phyloP scores from a whole-genome alignment of 2,888 invertebrate genomes.

The Chloromyia formosa region DNA sequence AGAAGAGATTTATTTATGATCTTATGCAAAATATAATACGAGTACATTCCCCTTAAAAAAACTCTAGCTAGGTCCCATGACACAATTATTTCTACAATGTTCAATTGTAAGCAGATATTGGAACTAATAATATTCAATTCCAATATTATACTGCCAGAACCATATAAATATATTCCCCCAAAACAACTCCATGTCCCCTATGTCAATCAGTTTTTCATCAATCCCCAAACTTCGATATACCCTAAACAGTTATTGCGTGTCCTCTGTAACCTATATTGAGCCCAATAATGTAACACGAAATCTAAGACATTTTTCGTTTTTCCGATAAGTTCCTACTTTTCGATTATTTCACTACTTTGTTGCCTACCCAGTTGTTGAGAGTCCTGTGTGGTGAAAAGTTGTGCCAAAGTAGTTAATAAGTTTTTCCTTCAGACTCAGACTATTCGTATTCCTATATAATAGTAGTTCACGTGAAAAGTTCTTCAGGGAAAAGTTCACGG shows the following conservation, averaged over 20 bases:
- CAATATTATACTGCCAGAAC: too few relatives aligned
- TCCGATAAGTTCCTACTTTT: background rate
- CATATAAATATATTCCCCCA: too few relatives aligned
- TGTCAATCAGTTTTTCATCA: too few relatives aligned
- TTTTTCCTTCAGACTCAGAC: background rate
- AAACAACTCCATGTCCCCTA: too few relatives aligned
- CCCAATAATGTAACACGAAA: background rate
- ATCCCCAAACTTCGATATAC: background rate
- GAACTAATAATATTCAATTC: too few relatives aligned
- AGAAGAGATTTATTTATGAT: too few relatives aligned
- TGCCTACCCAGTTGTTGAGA: slow-evolving; percentile 41
- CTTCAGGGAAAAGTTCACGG: background rate
- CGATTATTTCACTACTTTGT: slow-evolving; percentile 4
- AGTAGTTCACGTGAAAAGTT: background rate
- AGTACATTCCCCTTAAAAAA: too few relatives aligned
- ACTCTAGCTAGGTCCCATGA: too few relatives aligned
- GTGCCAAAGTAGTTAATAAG: slow-evolving; percentile 15
- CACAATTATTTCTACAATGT: too few relatives aligned
- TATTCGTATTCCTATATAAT: too few relatives aligned
- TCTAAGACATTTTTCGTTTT: background rate
- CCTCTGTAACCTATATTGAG: background rate
- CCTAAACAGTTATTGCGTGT: background rate
- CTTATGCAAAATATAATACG: too few relatives aligned
- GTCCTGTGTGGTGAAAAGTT: slow-evolving; percentile 44
- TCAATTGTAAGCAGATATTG: too few relatives aligned